A percentile compares a stretch with the other conserved stretches of the same genome.
Evolutionary conservation across 2,113 vertebrate species (phyloP).

Genomic region (Peucedramus taeniatus): DNA sequence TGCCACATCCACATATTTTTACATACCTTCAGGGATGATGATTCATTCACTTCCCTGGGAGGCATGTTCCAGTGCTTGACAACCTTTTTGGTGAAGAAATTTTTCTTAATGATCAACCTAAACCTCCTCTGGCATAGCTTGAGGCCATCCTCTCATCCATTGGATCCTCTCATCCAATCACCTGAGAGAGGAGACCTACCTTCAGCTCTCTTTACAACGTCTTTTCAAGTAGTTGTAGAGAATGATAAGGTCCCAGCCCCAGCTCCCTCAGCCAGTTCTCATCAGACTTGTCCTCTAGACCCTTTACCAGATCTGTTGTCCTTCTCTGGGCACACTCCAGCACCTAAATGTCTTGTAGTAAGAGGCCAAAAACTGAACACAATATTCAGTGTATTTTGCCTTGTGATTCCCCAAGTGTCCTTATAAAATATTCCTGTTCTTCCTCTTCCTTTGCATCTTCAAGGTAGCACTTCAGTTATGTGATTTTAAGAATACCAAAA

Average conservation of each 20-base stretch:
- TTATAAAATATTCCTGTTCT: not conserved
- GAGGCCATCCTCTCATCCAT: not conserved
- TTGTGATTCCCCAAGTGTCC: not conserved
- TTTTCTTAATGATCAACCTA: not conserved
- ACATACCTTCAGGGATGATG: no score
- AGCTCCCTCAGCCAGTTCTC: not conserved
- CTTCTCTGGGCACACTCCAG: not conserved
- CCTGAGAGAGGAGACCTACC: not conserved
- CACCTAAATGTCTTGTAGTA: not conserved
- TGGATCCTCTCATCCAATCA: not conserved
- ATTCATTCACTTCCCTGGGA: not conserved
- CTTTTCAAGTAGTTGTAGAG: not conserved
- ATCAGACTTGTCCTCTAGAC: not conserved
- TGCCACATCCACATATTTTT: not conserved
- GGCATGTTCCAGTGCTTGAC: not conserved
- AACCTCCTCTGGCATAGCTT: not conserved
- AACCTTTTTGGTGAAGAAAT: not conserved
- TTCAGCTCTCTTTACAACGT: not conserved
- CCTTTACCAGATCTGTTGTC: not conserved
- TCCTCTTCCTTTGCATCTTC: not conserved
- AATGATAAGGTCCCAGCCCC: not conserved
- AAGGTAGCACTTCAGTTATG: not conserved
- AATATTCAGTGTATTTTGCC: not conserved
- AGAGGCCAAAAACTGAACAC: not conserved
- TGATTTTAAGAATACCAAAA: not conserved